phyloP scores from a whole-genome alignment of 2,888 invertebrate species.

The Epicampocera succincta region DNA sequence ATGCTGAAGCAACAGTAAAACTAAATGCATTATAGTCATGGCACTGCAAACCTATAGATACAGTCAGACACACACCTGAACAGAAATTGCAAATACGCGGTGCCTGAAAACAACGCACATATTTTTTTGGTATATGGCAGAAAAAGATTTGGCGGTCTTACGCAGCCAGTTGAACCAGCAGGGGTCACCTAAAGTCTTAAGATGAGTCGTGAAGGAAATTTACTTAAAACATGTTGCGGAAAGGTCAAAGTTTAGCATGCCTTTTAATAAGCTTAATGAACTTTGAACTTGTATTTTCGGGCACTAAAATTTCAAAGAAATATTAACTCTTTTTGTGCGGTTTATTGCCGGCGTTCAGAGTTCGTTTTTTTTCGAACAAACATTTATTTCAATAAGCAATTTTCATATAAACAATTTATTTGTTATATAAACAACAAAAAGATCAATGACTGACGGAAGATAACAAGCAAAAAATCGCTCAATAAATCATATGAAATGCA shows the following conservation, averaged over 20 bases:
- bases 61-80: no score
- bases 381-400: constrained; percentile 2
- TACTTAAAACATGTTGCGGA: no score
- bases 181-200: no score
- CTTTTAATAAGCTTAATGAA: no score
- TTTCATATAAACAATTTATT: constrained; percentile 6
- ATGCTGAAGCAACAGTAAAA: constrained; percentile 35
- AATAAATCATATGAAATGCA: not conserved
- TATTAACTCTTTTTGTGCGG: not conserved
- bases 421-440: constrained; percentile 19
- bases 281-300: no score
- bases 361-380: not conserved
- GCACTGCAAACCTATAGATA: not conserved
- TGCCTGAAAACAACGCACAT: not conserved
- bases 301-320: no score
- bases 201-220: no score
- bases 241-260: no score
- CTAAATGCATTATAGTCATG: not conserved
- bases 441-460: constrained; percentile 48
- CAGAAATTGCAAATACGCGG: not conserved
- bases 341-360: not conserved
- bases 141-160: no score
- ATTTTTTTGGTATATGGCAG: not conserved
- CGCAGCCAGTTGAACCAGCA: no score
- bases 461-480: not conserved